Base-by-base conservation (phyloP, 2,888 invertebrate species). In the Nemurella pictetii region DNA sequence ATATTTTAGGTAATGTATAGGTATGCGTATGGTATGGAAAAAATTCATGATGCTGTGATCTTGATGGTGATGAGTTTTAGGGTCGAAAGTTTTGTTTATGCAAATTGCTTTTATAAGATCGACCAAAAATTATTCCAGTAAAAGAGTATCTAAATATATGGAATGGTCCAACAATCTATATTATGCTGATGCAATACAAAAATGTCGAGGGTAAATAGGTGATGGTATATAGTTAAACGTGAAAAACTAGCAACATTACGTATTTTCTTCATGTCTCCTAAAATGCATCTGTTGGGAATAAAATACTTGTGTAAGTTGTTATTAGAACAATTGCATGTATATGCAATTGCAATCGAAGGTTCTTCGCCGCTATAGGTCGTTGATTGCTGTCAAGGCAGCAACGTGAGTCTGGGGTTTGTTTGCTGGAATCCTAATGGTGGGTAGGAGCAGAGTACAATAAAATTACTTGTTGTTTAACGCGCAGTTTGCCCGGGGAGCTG, bases 181-280 rank as follows among this genome's bases (percentile, higher is more conserved):
- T 3, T 32, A 32, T 32, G 32, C 3, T 32, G 9, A 32, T 32
- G 9, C 15, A 55, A 55, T 55, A 55, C 9, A 55, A 55, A 55
- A 20, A 12, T 55, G 20, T 55, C 12, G 20, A n/a, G 55, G 55
- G 1, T 55, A 55, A 55, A 55, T 55, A 55, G 55, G 55, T 55
- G 55, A 32, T 55, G 9, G 55, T 32, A 55, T 55, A 20, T 12
- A 15, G 20, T 20, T 20, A 55, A 1, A 55, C 20, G 55, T 55
- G 55, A 55, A 55, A 35, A 55, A 55, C 55, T 55, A 55, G 55
- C 55, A 55, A 55, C 55, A 55, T 55, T 7, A 55, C 3, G 55
- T 55, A 55, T 27, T 78, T 78, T 28, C 75, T 75, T 75, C 15
- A n/a, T 75, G 75, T 75, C 75, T 27, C 75, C 75, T 75, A 75